phyloP scores from a whole-genome alignment of 1,140 invertebrate species.

The Atta colombica region DNA sequence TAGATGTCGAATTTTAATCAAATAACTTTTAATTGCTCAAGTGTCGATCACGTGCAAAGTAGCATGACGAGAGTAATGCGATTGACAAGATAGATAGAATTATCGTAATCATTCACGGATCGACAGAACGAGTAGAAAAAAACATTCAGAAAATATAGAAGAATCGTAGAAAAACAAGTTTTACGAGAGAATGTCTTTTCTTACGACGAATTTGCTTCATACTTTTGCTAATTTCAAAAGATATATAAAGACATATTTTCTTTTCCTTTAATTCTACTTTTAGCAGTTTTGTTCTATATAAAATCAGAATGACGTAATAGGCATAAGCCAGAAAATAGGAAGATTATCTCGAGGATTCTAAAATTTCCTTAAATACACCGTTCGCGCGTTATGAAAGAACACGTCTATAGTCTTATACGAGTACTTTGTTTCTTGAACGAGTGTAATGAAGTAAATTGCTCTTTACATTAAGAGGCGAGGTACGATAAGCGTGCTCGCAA shows the following conservation, averaged over 20 bases:
- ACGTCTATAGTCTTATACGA: neutral
- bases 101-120: neutral
- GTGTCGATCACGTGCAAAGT: conserved; percentile 39
- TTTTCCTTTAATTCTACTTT: neutral
- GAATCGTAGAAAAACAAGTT: neutral
- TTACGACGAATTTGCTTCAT: neutral
- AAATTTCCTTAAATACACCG: conserved; percentile 4
- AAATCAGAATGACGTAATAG: neutral
- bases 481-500: neutral
- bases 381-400: neutral
- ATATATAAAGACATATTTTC: neutral
- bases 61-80: neutral
- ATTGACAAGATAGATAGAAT: neutral
- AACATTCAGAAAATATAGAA: neutral
- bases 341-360: neutral
- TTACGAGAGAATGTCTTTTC: neutral
- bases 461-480: neutral
- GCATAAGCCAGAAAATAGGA: neutral
- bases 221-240: neutral
- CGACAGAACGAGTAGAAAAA: neutral
- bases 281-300: neutral
- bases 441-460: conserved; percentile 13
- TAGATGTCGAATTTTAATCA: conserved; percentile 39
- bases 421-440: neutral
- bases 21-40: conserved; percentile 51